Evolutionary conservation across 1,140 invertebrate species (phyloP).

Genomic region (Caenorhabditis remanei): DNA sequence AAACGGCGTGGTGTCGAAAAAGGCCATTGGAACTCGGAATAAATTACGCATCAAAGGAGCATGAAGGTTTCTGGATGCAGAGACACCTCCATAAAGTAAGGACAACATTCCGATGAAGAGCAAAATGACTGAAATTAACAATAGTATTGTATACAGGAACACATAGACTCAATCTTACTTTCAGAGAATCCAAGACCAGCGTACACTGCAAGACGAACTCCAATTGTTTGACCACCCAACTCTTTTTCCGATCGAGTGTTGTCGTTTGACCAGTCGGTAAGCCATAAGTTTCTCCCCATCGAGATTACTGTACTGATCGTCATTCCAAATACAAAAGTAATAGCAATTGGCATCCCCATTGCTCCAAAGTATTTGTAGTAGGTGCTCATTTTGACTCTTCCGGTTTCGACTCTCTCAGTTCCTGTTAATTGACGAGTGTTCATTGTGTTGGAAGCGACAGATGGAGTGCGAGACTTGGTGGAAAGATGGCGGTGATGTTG

Average conservation of each 20-base stretch:
- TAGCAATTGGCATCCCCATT: conserved; percentile 72
- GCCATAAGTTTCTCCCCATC: conserved; percentile 75
- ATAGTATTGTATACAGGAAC: neutral
- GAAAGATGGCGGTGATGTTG: neutral
- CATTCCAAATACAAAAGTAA: conserved; percentile 72
- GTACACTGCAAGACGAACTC: conserved; percentile 72
- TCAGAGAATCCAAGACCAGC: conserved; percentile 72
- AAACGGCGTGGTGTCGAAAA: conserved; percentile 83
- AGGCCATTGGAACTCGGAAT: conserved; percentile 82
- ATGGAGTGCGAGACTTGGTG: conserved; percentile 7
- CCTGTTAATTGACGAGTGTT: conserved; percentile 64
- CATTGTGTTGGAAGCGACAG: conserved; percentile 47
- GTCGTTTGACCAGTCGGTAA: conserved; percentile 74
- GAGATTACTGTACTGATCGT: conserved; percentile 71
- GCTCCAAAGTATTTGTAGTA: conserved; percentile 73
- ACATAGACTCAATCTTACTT: conserved; percentile 63
- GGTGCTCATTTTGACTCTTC: conserved; percentile 71
- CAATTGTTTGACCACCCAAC: conserved; percentile 60
- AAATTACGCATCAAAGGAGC: conserved; percentile 84
- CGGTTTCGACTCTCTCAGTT: conserved; percentile 74
- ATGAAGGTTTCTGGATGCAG: conserved; percentile 86
- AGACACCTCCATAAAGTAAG: conserved; percentile 78
- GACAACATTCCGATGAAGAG: conserved; percentile 71
- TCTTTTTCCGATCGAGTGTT: conserved; percentile 54
- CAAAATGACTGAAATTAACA: conserved; percentile 64